Percentiles rank a stretch among this genome's conserved stretches.
These are phyloP conservation scores for Brachionus manjavacas DNA, from an alignment of 1,140 invertebrate genomes.

Conservation along the genomic window DNA sequence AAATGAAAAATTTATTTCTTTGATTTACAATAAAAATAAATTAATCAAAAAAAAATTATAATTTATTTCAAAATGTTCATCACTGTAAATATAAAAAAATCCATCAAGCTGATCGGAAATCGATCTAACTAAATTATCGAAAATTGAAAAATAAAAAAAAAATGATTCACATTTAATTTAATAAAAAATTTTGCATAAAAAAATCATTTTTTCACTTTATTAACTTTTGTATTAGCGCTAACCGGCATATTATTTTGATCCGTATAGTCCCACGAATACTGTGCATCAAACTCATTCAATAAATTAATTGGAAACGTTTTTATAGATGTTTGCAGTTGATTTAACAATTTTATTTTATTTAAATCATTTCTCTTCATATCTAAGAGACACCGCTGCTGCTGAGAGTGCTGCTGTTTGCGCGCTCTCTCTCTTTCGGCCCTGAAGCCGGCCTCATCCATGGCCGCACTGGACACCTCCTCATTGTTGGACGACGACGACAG, in stretches of 20 bases:
- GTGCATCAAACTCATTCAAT: conserved; percentile 22
- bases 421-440: not conserved
- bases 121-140: no score
- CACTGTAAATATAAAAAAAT: not conserved
- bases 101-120: not conserved
- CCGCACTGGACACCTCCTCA: not conserved
- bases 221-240: not conserved
- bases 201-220: not conserved
- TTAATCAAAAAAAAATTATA: not conserved
- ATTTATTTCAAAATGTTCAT: not conserved
- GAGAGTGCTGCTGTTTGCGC: not conserved
- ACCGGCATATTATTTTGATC: not conserved
- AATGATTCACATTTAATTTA: not conserved
- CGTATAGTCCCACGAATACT: conserved; percentile 32
- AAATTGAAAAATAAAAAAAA: not conserved
- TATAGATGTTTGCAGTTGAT: conserved; percentile 20
- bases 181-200: not conserved
- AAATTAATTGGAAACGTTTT: conserved; percentile 6
- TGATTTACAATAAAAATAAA: conserved; percentile 1
- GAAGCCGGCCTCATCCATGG: not conserved
- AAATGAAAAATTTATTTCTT: not conserved
- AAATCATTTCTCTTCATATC: conserved; percentile 24
- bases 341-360: conserved; percentile 7
- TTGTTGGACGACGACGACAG: conserved; percentile 2
- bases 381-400: not conserved